Base-by-base conservation (phyloP, 2,113 vertebrate species). In the Percina caprodes region DNA sequence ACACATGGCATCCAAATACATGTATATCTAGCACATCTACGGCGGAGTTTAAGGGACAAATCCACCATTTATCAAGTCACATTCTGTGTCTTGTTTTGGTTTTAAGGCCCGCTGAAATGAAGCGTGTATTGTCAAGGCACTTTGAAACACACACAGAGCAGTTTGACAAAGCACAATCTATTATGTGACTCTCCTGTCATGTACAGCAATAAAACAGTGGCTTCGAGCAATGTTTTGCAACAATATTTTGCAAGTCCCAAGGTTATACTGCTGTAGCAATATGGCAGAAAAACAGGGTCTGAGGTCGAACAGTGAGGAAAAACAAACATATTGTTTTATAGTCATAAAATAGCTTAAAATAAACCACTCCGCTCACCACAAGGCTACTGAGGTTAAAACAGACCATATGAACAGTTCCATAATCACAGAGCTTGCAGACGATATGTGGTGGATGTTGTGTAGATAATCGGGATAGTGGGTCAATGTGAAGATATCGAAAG, bases 381-480 rank as follows among this genome's bases (percentile, higher is more conserved):
- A 76, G 45, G 73, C 73, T 24, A 13, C 35, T 19, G 77, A 81
- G 66, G 77, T 78, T 45, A 69, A 4, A 56, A 26, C 26, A 78
- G 58, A 49, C 54, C 30, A 30, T 51, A 56, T 60, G 45, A 56
- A 55, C 26, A 0, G 35, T 69, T 70, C 58, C 55, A 30, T 73
- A 72, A 85, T 74, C 78, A 60, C 67, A 76, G 71, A 62, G 46
- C 35, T 23, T 54, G 23, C 5, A 48, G 65, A 68, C 35, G 65
- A 77, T 23, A 80, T 61, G 73, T 26, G 12, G 61, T 30, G 45
- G 67, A 60, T 52, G 59, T 19, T 21, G 48, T 49, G 49, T 13
- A 24, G 56, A 80, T 72, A 75, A 69, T 24, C 19, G 65, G 69
- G 65, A 75, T 23, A 80, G 35, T 69, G 69, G 55, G 78, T 86